phyloP scores from a whole-genome alignment of 1,140 invertebrate species.

The Protaetia brevitarsis region DNA sequence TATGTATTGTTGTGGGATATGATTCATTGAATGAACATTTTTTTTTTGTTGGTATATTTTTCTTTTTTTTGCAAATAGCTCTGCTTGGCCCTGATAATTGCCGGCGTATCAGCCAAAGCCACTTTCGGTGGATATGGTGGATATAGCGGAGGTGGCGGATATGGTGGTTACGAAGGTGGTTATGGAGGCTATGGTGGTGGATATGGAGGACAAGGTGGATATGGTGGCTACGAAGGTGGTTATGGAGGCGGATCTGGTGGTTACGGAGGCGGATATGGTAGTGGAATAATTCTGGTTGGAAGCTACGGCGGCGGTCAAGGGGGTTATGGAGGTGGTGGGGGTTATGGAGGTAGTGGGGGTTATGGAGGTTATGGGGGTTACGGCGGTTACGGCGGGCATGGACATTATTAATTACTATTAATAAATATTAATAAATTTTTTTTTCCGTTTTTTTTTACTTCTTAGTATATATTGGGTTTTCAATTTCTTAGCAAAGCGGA shows the following conservation, averaged over 20 bases:
- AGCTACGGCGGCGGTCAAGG: no score
- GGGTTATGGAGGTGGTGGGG: background rate
- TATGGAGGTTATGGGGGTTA: background rate
- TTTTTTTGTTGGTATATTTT: no score
- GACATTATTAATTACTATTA: background rate
- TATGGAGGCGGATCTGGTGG: background rate
- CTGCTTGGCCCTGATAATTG: no score
- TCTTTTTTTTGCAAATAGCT: no score
- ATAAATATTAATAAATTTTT: no score
- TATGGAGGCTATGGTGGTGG: background rate
- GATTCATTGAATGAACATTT: no score
- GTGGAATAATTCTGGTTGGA: no score
- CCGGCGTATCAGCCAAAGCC: background rate
- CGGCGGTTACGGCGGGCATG: background rate
- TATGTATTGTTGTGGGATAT: no score
- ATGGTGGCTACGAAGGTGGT: background rate
- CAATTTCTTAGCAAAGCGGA: no score
- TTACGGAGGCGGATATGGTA: background rate
- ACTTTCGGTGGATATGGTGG: background rate
- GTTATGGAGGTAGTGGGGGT: background rate
- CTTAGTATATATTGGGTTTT: no score
- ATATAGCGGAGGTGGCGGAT: background rate
- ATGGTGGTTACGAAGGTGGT: background rate
- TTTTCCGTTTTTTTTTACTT: no score
- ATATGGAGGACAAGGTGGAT: background rate